Conservation (phyloP, 2,888 invertebrate species). For the Synanthedon myopaeformis region DNA sequence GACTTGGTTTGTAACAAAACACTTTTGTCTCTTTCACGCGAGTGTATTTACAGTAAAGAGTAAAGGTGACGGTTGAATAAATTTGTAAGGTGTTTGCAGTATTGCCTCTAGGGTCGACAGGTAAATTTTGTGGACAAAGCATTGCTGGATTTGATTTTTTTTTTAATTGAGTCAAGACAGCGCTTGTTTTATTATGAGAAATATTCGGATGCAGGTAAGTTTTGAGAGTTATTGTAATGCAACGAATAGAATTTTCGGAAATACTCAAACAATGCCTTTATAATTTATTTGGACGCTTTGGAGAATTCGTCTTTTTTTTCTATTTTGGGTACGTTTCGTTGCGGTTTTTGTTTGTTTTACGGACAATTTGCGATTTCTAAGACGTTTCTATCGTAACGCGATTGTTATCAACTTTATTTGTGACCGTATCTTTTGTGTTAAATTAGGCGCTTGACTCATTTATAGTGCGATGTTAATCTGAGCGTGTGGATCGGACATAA, state of each 20-base stretch:
- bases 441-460: slow-evolving; percentile 49
- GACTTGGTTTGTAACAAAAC: slow-evolving; percentile 20
- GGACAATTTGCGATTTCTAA: slow-evolving; percentile 55
- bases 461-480: slow-evolving; percentile 45
- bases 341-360: slow-evolving; percentile 63
- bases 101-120: slow-evolving; percentile 54
- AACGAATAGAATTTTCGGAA: slow-evolving; percentile 66
- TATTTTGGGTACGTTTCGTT: slow-evolving; percentile 53
- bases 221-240: slow-evolving; percentile 33
- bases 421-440: slow-evolving; percentile 19
- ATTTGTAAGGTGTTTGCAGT: slow-evolving; percentile 38
- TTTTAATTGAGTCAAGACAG: no score
- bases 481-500: slow-evolving; percentile 42
- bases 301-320: background rate
- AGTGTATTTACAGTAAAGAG: slow-evolving; percentile 7
- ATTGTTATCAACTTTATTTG: slow-evolving; percentile 19
- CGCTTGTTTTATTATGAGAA: slow-evolving; percentile 55
- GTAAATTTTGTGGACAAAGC: slow-evolving; percentile 57
- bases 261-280: slow-evolving; percentile 54
- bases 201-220: slow-evolving; percentile 59
- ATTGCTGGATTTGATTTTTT: slow-evolving; percentile 47
- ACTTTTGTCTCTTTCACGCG: slow-evolving; percentile 15
- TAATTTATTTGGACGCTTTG: slow-evolving; percentile 54
- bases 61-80: slow-evolving; percentile 20
- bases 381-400: slow-evolving; percentile 25